Percentiles rank a stretch among this genome's conserved stretches.
These are phyloP conservation scores for Psittacula derbiana DNA, from an alignment of 2,797 vertebrate species.

Conservation along the genomic window DNA sequence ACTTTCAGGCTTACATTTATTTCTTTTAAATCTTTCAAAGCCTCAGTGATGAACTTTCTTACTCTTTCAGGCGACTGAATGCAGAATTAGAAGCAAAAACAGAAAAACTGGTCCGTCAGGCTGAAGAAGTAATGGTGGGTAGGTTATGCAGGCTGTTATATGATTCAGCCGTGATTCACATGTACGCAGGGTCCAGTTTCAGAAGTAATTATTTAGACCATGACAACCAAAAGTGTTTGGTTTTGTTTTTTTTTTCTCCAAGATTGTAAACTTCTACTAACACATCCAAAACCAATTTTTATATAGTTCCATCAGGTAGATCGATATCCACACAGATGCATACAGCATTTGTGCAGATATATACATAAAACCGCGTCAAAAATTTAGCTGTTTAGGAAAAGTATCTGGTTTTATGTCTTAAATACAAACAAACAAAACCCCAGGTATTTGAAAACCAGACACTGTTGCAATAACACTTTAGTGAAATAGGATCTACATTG, in stretches of 20 bases:
- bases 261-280: not conserved
- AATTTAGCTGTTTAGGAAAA: not conserved
- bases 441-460: not conserved
- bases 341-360: not conserved
- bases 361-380: not conserved
- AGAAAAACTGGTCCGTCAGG: conserved; percentile 84
- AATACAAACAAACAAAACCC: not conserved
- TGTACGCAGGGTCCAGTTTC: not conserved
- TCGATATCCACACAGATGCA: not conserved
- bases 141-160: not conserved
- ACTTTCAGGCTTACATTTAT: not conserved
- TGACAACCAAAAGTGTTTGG: not conserved
- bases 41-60: not conserved
- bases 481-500: not conserved
- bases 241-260: not conserved
- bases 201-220: not conserved
- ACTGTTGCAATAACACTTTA: not conserved
- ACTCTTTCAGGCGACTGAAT: conserved; percentile 83
- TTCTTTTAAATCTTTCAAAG: conserved; percentile 9
- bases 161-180: not conserved
- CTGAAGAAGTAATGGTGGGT: conserved; percentile 90
- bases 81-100: conserved; percentile 93
- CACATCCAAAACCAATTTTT: not conserved
- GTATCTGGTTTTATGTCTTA: not conserved
- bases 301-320: not conserved